Evolutionary conservation across 2,888 invertebrate species (phyloP).

Genomic region (Rugalucina vietnamica): DNA sequence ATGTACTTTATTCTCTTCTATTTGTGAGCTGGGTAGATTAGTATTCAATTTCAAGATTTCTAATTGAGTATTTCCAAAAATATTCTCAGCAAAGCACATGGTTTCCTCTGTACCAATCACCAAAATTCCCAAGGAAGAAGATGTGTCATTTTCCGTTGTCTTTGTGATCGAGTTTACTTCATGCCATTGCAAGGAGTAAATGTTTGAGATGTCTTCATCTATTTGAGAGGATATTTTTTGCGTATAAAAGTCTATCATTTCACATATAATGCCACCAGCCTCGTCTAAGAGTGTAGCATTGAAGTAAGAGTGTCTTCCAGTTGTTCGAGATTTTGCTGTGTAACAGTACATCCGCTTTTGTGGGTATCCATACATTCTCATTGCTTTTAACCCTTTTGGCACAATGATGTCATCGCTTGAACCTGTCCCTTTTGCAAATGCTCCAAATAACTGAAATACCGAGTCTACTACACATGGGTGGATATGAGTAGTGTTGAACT

Average conservation of each 20-base stretch:
- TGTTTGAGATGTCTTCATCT: background rate
- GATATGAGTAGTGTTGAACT: conserved; percentile 54
- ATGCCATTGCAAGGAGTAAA: background rate
- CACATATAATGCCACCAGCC: conserved; percentile 66
- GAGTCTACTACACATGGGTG: conserved; percentile 70
- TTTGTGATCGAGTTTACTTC: background rate
- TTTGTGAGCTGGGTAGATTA: too few species aligned
- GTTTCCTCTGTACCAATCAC: too few species aligned
- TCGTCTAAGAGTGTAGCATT: conserved; percentile 62
- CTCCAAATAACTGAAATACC: conserved; percentile 65
- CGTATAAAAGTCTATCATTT: conserved; percentile 61
- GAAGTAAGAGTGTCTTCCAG: conserved; percentile 49
- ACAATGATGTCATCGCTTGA: background rate
- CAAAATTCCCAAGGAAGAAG: too few species aligned
- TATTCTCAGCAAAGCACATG: too few species aligned
- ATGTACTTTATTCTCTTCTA: background rate
- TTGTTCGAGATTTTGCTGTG: conserved; percentile 57
- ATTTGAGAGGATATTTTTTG: background rate
- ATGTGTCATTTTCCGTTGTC: too few species aligned
- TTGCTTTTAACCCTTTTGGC: conserved; percentile 57
- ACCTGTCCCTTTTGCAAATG: conserved; percentile 32
- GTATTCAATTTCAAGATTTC: too few species aligned
- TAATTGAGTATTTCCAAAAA: too few species aligned
- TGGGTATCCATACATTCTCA: conserved; percentile 52
- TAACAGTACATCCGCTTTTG: conserved; percentile 63